phyloP scores from a whole-genome alignment of 2,113 vertebrate species.

The Larimichthys crocea region DNA sequence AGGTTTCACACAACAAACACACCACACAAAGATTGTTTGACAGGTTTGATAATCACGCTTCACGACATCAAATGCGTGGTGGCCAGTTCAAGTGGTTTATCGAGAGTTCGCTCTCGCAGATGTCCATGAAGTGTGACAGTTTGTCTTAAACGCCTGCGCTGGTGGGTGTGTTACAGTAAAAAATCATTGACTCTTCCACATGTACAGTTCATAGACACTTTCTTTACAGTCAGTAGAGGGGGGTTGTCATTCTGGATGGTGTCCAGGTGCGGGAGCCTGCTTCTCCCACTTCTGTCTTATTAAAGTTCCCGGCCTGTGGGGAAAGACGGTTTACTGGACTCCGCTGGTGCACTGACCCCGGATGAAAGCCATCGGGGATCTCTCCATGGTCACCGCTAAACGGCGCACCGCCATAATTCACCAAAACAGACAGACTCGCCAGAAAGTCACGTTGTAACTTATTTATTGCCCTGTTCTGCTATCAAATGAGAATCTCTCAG shows the following conservation, averaged over 20 bases:
- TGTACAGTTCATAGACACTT: conserved; percentile 1
- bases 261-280: conserved; percentile 58
- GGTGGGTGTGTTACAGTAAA: neutral
- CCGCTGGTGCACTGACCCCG: conserved; percentile 33
- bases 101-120: conserved; percentile 37
- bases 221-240: conserved; percentile 32
- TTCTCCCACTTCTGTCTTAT: conserved; percentile 53
- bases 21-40: conserved; percentile 48
- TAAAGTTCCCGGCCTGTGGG: conserved; percentile 36
- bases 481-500: conserved; percentile 24
- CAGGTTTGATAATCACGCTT: conserved; percentile 48
- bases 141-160: conserved; percentile 18
- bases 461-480: conserved; percentile 44
- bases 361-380: conserved; percentile 25
- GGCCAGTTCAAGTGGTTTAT: conserved; percentile 6
- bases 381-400: conserved; percentile 36
- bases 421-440: conserved; percentile 10
- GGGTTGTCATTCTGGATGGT: conserved; percentile 50
- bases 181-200: conserved; percentile 6
- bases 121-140: conserved; percentile 19
- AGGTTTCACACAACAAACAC: conserved; percentile 40
- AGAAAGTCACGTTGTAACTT: conserved; percentile 14
- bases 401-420: conserved; percentile 45
- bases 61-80: conserved; percentile 5
- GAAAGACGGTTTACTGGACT: conserved; percentile 59